Evolutionary conservation across 1,140 invertebrate genomes (phyloP).

Genomic region (Ceratoteleas bidentatus): DNA sequence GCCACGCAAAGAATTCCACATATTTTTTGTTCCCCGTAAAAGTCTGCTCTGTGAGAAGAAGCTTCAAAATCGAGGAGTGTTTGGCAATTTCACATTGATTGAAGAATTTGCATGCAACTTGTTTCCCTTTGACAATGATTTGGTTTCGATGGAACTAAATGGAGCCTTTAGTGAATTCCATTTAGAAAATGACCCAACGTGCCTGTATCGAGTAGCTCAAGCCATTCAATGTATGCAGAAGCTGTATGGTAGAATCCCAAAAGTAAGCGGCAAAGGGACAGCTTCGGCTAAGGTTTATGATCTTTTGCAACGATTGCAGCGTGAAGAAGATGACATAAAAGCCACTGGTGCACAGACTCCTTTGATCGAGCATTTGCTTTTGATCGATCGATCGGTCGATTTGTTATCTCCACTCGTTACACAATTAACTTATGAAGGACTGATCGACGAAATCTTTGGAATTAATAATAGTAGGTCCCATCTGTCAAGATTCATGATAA

Average conservation of each 20-base stretch:
- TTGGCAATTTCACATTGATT: conserved; percentile 88
- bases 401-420: conserved; percentile 95
- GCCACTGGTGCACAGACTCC: conserved; percentile 71
- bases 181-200: conserved; percentile 93
- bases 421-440: conserved; percentile 98
- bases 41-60: conserved; percentile 93
- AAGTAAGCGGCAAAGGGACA: conserved; percentile 94
- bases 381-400: conserved; percentile 95
- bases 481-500: not conserved
- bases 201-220: conserved; percentile 93
- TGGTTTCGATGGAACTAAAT: conserved; percentile 95
- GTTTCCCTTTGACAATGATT: conserved; percentile 95
- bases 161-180: conserved; percentile 90
- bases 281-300: conserved; percentile 95
- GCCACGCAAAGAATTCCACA: conserved; percentile 85
- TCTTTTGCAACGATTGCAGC: conserved; percentile 89
- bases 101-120: conserved; percentile 94
- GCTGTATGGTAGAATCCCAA: conserved; percentile 93
- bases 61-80: conserved; percentile 90
- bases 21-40: conserved; percentile 94
- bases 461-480: conserved; percentile 85
- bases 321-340: conserved; percentile 84
- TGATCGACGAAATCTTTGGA: conserved; percentile 95
- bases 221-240: conserved; percentile 92
- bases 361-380: conserved; percentile 91